Percentiles rank a stretch among this genome's conserved stretches.
Conservation (phyloP, 2,113 vertebrate species). For the Strix uralensis region DNA sequence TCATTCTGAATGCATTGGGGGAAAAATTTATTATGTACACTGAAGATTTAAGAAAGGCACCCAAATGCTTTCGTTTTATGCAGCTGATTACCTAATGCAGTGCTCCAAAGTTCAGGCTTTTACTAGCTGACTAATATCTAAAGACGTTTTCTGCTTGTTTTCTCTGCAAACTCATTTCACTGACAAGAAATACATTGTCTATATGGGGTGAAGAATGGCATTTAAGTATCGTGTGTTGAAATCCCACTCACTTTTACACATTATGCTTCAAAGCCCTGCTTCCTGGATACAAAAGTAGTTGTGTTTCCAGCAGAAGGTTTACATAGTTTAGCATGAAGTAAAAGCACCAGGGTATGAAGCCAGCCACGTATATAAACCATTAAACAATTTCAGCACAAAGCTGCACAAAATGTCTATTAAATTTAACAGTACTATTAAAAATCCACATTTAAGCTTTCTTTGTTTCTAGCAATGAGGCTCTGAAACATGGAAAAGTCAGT, state of each 20-base stretch:
- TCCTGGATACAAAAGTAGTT: constrained; percentile 67
- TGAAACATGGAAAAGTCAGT: not conserved
- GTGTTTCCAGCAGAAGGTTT: constrained; percentile 61
- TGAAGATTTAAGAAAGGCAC: not conserved
- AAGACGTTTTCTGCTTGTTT: not conserved
- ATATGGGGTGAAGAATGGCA: constrained; percentile 30
- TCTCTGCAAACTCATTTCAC: constrained; percentile 17
- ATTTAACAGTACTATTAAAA: constrained; percentile 63
- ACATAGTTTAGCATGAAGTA: constrained; percentile 52
- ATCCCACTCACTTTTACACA: constrained; percentile 59
- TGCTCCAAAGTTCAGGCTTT: not conserved
- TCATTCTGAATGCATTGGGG: not conserved
- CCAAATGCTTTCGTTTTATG: not conserved
- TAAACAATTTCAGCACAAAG: constrained; percentile 62
- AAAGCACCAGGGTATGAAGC: constrained; percentile 50
- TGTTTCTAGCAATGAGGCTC: constrained; percentile 47
- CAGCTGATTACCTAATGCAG: not conserved
- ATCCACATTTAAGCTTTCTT: constrained; percentile 59
- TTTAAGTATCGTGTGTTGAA: constrained; percentile 52
- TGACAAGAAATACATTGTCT: constrained; percentile 64
- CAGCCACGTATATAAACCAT: constrained; percentile 53
- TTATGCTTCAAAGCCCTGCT: constrained; percentile 56
- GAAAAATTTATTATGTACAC: not conserved
- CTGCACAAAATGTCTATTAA: constrained; percentile 66
- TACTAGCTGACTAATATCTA: constrained; percentile 13